These are phyloP conservation scores for Myiopsitta monachus DNA, from an alignment of 2,113 vertebrate genomes.

Conservation along the genomic window DNA sequence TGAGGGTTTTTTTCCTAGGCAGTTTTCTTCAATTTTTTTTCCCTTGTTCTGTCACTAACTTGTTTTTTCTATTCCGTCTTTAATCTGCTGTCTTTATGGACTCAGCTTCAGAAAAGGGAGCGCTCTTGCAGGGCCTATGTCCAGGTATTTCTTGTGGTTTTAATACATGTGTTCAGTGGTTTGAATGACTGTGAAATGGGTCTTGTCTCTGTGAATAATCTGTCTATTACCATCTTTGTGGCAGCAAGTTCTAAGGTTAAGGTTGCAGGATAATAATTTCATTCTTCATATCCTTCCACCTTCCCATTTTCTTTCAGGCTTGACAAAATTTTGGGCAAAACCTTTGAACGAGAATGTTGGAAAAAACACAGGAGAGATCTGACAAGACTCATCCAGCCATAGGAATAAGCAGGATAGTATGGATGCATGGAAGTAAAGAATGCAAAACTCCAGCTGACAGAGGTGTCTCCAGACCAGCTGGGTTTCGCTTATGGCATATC, in stretches of 20 bases:
- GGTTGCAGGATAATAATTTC: conserved; percentile 46
- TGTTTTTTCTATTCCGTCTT: conserved; percentile 81
- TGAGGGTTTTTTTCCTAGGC: conserved; percentile 49
- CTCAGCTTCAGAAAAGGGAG: conserved; percentile 99
- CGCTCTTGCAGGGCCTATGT: conserved; percentile 98
- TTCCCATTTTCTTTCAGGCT: background rate
- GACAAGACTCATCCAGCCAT: fast-evolving
- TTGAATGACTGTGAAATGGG: conserved; percentile 61
- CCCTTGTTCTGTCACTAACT: conserved; percentile 73
- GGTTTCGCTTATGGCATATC: background rate
- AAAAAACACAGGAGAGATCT: background rate
- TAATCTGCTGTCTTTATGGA: conserved; percentile 81
- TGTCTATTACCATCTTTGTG: background rate
- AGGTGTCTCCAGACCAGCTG: background rate
- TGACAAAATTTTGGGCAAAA: background rate
- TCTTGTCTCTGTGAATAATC: conserved; percentile 24
- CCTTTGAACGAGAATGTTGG: background rate
- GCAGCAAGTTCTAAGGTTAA: conserved; percentile 46
- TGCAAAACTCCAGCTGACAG: background rate
- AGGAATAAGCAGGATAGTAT: background rate
- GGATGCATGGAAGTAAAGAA: background rate
- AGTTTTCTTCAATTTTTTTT: conserved; percentile 64
- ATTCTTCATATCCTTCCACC: background rate
- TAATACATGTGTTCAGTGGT: conserved; percentile 67
- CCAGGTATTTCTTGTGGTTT: conserved; percentile 87